Conservation (phyloP, 2,797 vertebrate species). For the Dromococcyx pavoninus region DNA sequence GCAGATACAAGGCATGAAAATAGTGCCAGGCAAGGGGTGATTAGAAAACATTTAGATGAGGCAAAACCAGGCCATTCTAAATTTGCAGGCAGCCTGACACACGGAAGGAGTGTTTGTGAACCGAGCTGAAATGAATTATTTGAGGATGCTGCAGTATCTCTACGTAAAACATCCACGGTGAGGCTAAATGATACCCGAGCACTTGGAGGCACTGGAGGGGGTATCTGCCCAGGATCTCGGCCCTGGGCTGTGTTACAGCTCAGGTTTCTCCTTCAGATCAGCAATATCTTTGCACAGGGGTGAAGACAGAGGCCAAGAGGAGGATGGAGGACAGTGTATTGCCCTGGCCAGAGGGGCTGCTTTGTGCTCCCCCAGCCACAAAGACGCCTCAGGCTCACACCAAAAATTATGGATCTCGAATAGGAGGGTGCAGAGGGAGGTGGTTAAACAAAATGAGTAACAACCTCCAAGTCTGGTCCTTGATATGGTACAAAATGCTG, state of each 20-base stretch:
- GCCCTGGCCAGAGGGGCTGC: neutral
- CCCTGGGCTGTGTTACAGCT: neutral
- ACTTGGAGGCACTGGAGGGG: neutral
- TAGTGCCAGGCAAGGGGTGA: neutral
- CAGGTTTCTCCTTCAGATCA: neutral
- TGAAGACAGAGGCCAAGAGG: neutral
- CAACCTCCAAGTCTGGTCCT: neutral
- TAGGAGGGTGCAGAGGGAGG: neutral
- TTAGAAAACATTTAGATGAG: neutral
- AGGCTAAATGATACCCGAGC: neutral
- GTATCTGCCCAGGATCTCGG: neutral
- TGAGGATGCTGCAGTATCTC: neutral
- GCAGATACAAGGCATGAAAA: neutral
- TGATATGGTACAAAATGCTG: neutral
- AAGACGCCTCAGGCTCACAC: neutral
- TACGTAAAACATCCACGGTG: rapidly evolving
- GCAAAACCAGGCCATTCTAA: neutral
- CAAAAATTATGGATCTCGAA: neutral
- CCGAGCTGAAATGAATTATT: neutral
- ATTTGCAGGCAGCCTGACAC: neutral
- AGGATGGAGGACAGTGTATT: neutral
- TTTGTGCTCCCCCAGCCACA: rapidly evolving
- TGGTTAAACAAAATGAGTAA: neutral
- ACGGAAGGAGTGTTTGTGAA: neutral
- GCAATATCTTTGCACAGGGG: neutral